phyloP scores from a whole-genome alignment of 2,113 vertebrate species.

The Burhinus oedicnemus region DNA sequence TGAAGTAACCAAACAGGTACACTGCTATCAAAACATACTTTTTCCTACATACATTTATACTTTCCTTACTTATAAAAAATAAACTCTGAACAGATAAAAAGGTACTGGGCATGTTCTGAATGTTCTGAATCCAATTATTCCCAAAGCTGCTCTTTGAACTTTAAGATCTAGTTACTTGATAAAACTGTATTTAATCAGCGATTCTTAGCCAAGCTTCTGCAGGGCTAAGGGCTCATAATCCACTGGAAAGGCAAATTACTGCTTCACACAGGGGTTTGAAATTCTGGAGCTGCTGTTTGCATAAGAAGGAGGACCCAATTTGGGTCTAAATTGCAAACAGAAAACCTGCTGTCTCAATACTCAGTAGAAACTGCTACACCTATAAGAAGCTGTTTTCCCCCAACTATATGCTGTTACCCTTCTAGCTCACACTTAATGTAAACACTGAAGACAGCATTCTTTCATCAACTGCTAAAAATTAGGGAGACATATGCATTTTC shows the following conservation, averaged over 20 bases:
- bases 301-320: background rate
- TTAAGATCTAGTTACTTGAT: background rate
- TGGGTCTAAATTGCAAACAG: background rate
- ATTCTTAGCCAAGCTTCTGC: background rate
- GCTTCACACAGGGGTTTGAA: background rate
- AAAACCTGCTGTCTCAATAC: background rate
- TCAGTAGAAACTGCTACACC: background rate
- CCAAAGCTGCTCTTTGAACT: background rate
- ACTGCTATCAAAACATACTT: background rate
- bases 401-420: background rate
- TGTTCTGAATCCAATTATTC: background rate
- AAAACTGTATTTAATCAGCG: background rate
- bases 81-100: background rate
- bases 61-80: background rate
- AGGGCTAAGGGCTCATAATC: background rate
- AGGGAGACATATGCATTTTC: background rate
- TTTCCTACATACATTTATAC: background rate
- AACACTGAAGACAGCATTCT: background rate
- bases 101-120: accelerated
- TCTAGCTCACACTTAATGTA: background rate
- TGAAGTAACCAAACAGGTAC: background rate
- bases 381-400: background rate
- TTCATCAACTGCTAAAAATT: background rate
- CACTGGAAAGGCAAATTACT: background rate
- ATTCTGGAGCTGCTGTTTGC: background rate